Evolutionary conservation across 2,113 vertebrate species (phyloP), one percentile per base, ranked within the genome.

Genomic region (Coreoperca whiteheadi): DNA sequence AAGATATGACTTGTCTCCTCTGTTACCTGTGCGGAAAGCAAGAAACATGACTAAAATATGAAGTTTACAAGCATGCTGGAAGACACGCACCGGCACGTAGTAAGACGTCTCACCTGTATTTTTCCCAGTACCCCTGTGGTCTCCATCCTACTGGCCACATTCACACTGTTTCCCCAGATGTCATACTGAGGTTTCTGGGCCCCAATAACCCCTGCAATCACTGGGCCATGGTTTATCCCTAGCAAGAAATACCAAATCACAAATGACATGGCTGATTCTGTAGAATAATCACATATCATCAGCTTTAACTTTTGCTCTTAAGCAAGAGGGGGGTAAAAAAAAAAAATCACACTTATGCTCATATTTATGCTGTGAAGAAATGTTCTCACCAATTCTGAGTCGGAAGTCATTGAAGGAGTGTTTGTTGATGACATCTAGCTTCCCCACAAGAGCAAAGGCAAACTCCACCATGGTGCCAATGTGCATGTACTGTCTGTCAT

Each of bases 351-450:
- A 21, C 41, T 34, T 5, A 34, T 34, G 32, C 32, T 34, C 34
- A 1, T 16, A 25, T 46, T 69, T 6, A 8, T 20, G 28, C 20
- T 4, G 11, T 9, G 18, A n/a, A n/a, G 8, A 54, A 21, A 53
- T 2, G 11, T 65, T 78, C 97, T 65, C 94, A 99, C 98, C 98
- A 16, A 99, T 97, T 93, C 98, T 91, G 81, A 99, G 95, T 83
- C 96, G 96, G 96, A 99, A 99, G 94, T 99, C 97, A 23, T 99
- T 99, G 93, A 99, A 99, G 70, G 98, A 99, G 91, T 99, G 98
- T 89, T 97, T 99, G 94, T 99, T 99, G 91, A 99, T 99, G 87
- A 98, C 96, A 0, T 99, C 98, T 46, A 99, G 94, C 83, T 99
- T 99, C 4, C 95, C 97, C 79, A 98, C 97, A 30, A 99, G 96